These are phyloP conservation scores for Pantherophis alleghaniensis DNA, from an alignment of 2,797 vertebrate genomes.

Conservation along the genomic window DNA sequence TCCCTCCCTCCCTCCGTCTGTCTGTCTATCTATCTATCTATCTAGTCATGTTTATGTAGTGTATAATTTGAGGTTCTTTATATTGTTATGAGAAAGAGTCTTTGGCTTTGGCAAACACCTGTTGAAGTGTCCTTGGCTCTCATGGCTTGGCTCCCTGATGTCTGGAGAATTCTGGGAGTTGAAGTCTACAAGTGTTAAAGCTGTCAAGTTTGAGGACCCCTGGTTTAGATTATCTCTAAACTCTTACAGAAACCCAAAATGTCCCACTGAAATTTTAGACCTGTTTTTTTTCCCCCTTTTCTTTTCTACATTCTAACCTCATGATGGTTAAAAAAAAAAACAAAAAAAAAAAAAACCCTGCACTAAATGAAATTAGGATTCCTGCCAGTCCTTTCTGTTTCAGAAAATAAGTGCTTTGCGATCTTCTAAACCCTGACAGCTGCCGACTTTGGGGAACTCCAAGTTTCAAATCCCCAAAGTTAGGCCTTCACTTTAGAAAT, in stretches of 20 bases:
- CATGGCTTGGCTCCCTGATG: too few species aligned
- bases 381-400: neutral
- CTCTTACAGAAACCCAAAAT: neutral
- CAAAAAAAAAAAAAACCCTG: neutral
- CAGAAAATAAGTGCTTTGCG: neutral
- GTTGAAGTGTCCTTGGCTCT: too few species aligned
- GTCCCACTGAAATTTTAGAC: neutral
- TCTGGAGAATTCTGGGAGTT: too few species aligned
- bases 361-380: neutral
- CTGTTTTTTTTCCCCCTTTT: neutral
- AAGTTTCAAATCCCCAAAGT: neutral
- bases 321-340: neutral
- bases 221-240: too few species aligned
- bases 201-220: too few species aligned
- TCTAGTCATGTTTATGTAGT: too few species aligned
- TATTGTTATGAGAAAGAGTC: too few species aligned
- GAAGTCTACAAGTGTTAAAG: too few species aligned
- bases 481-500: conserved; percentile 4
- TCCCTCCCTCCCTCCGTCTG: too few species aligned
- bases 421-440: neutral
- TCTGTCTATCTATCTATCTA: too few species aligned
- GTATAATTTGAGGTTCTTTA: too few species aligned
- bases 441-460: neutral
- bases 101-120: too few species aligned
- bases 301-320: neutral